These are phyloP conservation scores for Heliconius sara DNA, from an alignment of 2,888 invertebrate species.

Conservation along the genomic window DNA sequence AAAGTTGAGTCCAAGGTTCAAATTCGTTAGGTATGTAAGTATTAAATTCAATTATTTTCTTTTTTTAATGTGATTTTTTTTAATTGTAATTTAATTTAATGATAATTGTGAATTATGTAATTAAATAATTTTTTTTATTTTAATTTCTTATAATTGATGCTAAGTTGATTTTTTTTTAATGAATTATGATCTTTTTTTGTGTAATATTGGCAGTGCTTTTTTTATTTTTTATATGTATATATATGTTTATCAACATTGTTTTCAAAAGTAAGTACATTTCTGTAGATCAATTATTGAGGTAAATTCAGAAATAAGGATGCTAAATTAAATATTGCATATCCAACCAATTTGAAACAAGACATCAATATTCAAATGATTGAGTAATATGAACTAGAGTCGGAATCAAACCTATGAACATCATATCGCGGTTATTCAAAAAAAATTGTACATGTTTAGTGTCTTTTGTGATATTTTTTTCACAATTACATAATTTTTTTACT, in stretches of 20 bases:
- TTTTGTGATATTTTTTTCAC: no score
- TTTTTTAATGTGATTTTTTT: not conserved
- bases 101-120: not conserved
- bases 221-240: not conserved
- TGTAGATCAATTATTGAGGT: not conserved
- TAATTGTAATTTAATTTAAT: slow-evolving; percentile 5
- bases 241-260: not conserved
- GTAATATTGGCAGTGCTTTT: slow-evolving; percentile 5
- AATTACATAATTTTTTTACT: no score
- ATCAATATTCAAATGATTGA: no score
- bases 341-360: no score
- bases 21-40: not conserved
- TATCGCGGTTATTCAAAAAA: no score
- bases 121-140: not conserved
- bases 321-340: no score
- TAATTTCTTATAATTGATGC: not conserved
- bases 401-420: no score
- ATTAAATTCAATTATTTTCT: not conserved
- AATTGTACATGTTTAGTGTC: no score
- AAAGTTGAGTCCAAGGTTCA: not conserved
- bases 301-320: no score
- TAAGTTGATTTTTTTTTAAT: not conserved
- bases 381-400: no score
- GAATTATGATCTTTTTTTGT: not conserved
- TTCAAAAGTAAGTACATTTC: no score